A percentile compares a stretch with the other conserved stretches of the same genome.
Conservation (phyloP, 2,888 invertebrate genomes). For the Mimachlamys varia region DNA sequence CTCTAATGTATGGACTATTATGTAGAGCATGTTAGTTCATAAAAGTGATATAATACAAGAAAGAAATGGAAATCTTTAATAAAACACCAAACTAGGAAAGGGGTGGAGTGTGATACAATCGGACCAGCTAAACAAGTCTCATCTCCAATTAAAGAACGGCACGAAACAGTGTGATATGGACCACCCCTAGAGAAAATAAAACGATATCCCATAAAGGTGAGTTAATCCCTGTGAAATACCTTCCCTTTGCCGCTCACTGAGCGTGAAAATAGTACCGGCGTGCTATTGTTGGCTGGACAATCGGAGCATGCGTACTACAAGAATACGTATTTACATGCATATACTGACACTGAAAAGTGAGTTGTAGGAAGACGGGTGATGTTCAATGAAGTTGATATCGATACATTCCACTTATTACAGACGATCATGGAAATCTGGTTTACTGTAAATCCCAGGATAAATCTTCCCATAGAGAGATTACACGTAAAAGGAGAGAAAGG, state of each 20-base stretch:
- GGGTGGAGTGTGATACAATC: neutral
- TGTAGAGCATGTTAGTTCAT: neutral
- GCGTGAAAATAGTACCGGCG: conserved; percentile 27
- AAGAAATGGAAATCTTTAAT: conserved; percentile 10
- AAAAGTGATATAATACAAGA: conserved; percentile 28
- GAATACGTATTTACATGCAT: conserved; percentile 33
- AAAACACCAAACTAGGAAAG: neutral
- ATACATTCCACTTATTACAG: conserved; percentile 21
- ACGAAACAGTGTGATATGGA: neutral
- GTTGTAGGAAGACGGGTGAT: conserved; percentile 4
- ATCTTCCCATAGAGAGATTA: neutral
- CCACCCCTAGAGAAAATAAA: conserved; percentile 17
- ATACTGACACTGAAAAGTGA: neutral
- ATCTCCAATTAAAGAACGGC: neutral
- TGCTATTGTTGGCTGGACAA: neutral
- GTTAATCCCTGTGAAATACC: conserved; percentile 1
- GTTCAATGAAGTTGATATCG: conserved; percentile 15
- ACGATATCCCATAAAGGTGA: neutral
- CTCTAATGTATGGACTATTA: neutral
- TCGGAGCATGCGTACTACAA: conserved; percentile 28
- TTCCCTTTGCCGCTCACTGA: neutral
- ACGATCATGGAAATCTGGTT: conserved; percentile 13
- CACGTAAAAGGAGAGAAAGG: no score
- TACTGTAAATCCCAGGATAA: neutral
- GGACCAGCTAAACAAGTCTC: neutral